Evolutionary conservation across 2,797 vertebrate genomes (phyloP).

Genomic region (Sebastes baramenuke): DNA sequence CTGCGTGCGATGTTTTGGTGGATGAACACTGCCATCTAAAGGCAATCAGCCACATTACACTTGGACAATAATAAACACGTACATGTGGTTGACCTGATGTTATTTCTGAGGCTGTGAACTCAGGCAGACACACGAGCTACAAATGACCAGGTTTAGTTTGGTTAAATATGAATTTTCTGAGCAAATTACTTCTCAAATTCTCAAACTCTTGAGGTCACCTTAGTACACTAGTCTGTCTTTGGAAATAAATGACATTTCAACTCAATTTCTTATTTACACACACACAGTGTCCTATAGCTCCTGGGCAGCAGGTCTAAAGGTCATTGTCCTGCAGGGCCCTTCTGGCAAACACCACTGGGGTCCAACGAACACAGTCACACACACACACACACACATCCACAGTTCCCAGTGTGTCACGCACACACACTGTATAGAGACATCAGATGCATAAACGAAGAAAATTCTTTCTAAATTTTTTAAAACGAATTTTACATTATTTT

Average conservation of each 20-base stretch:
- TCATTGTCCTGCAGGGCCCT: conserved; percentile 60
- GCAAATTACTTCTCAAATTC: not conserved
- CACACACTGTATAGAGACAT: not conserved
- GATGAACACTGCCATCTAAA: conserved; percentile 69
- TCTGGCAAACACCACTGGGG: conserved; percentile 40
- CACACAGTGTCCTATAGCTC: conserved; percentile 23
- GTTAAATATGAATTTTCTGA: not conserved
- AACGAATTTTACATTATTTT: not conserved
- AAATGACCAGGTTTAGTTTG: not conserved
- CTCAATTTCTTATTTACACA: not conserved
- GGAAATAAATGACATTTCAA: not conserved
- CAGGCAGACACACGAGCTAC: not conserved
- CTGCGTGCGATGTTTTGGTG: not conserved
- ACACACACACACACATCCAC: not conserved
- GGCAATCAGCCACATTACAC: conserved; percentile 26
- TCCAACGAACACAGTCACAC: not conserved
- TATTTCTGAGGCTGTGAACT: not conserved
- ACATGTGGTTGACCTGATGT: not conserved
- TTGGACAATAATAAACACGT: not conserved
- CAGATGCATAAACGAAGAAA: not conserved
- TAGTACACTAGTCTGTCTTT: not conserved
- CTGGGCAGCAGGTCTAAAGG: conserved; percentile 47
- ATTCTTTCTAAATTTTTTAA: too few relatives aligned
- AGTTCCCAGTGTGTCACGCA: not conserved
- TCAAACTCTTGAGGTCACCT: not conserved